Base-by-base conservation (phyloP, 1,140 invertebrate species). In the Colletes gigas region DNA sequence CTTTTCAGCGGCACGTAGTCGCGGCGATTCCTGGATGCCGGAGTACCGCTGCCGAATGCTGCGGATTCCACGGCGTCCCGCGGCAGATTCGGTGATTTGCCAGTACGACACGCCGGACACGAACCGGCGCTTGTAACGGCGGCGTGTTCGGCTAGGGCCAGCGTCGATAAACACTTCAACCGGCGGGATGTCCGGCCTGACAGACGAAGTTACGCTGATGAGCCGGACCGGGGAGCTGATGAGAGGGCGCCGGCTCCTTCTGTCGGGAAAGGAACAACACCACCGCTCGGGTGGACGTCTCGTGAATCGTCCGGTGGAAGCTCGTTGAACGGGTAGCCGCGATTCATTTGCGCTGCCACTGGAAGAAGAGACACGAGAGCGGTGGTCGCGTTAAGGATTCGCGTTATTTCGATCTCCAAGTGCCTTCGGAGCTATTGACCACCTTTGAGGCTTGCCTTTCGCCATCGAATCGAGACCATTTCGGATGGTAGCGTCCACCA, bases 191-290 rank as follows among this genome's bases (percentile, higher is more conserved):
- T 79, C 77, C 84, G n/a, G 66, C 10, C 63, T 86, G 85, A 86
- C 84, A 83, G 77, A 71, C 72, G 59, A 83, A 86, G 84, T 86
- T 86, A 86, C 85, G 81, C 84, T 86, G 85, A 86, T 86, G 85
- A 86, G 85, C 57, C 55, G 17, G 86, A 75, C 63, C 60, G 8
- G 55, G 39, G 44, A 47, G 57, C 10, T 52, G 70, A 47, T 60
- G 72, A 69, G 72, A 81, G 55, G 70, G 44, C 59, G 41, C 41
- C 57, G 70, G 68, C 39, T 83, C 54, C 54, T 30, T 71, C 39
- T 21, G n/a, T 44, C 47, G 39, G 12, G 55, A 67, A 72, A 68
- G 66, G 60, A 72, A 77, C 19, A 17, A 67, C 65, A 47, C 17
- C 65, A 50, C n/a, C n/a, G 63, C 3, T 17, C n/a, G 8, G 17